phyloP scores from a whole-genome alignment of 2,113 vertebrate genomes.

The Gyps fulvus region DNA sequence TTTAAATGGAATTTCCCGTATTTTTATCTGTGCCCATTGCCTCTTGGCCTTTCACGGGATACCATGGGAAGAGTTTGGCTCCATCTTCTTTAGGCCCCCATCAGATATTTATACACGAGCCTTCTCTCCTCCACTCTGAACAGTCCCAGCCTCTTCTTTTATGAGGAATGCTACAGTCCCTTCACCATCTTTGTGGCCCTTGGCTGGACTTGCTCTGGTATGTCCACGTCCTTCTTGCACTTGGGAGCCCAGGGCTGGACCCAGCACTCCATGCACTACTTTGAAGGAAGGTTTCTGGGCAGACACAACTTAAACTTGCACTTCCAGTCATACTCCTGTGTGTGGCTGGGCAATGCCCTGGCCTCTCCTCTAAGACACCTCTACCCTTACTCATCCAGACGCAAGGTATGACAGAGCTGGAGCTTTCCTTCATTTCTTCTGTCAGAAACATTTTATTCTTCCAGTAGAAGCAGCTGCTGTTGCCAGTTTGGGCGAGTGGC shows the following conservation, averaged over 20 bases:
- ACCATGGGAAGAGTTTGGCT: not conserved
- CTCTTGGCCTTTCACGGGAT: not conserved
- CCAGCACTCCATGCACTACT: not conserved
- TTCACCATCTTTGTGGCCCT: not conserved
- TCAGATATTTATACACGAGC: not conserved
- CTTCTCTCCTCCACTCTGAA: not conserved
- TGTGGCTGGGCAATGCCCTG: not conserved
- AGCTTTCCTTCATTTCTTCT: not conserved
- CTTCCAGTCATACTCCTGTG: not conserved
- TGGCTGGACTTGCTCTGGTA: not conserved
- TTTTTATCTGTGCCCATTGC: not conserved
- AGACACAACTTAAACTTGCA: not conserved
- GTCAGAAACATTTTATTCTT: not conserved
- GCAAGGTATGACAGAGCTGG: not conserved
- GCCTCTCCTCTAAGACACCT: not conserved
- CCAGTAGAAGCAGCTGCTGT: not conserved
- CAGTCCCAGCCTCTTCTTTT: not conserved
- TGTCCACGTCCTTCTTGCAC: not conserved
- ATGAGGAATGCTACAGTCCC: not conserved
- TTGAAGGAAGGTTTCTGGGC: not conserved
- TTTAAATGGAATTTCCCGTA: not conserved
- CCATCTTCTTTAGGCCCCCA: not conserved
- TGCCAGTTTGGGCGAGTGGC: not conserved
- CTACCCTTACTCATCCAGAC: not conserved
- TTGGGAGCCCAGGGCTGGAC: not conserved